Base-by-base conservation (phyloP, 2,113 vertebrate genomes). In the Chlorocebus sabaeus region DNA sequence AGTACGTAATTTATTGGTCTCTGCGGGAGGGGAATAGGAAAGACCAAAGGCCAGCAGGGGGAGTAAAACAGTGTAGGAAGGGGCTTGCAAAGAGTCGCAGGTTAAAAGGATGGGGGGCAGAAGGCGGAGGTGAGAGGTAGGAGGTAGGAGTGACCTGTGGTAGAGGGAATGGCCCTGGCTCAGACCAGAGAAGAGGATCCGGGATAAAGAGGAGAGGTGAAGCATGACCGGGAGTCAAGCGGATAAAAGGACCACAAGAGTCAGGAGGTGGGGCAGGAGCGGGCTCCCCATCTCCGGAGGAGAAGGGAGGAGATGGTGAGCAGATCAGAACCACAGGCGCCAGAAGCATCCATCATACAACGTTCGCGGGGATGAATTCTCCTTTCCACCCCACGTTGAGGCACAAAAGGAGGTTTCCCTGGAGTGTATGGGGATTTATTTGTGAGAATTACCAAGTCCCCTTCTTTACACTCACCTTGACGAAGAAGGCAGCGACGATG, bases 391-490 rank as follows among this genome's bases (percentile, higher is more conserved):
- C 55, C 17, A 20, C 3, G 30, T 14, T 50, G 12, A 78, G 67
- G 38, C 45, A 73, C 64, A n/a, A 30, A 89, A 12, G 27, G 93
- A 94, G 10, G 81, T 4, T 90, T 83, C 27, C 70, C 45, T 9
- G 35, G 20, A 13, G 64, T 38, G 50, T 73, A 20, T 43, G 8
- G n/a, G 40, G 38, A 80, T 27, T 95, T 59, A 68, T 50, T 32
- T 55, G 11, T 13, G 80, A 92, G 30, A 96, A 94, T 83, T 78
- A 81, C 18, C 6, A 80, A 64, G 35, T 40, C 48, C 43, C 88
- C 67, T 86, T 57, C 50, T 88, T 95, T 45, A 83, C 45, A 97
- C 96, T 97, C 85, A 97, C 97, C 96, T 87, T 89, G 10, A 50
- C 2, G 59, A 84, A 83, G 92, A 68, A 76, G 22, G 18, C 85